Base-by-base conservation (phyloP, 2,888 invertebrate species). In the Drosophila quinaria region DNA sequence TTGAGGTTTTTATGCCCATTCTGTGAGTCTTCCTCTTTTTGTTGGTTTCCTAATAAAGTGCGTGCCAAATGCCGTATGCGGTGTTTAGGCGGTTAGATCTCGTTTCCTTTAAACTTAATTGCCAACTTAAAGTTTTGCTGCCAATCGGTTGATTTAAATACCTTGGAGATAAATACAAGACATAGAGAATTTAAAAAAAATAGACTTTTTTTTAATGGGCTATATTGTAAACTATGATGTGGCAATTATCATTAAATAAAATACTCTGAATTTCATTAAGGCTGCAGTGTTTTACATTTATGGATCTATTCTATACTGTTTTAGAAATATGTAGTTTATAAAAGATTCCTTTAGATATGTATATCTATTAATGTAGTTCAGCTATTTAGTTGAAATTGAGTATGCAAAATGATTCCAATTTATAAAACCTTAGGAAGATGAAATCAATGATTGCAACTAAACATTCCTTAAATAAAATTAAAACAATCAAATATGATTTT, bases 11-110 rank as follows among this genome's bases (percentile, higher is more conserved):
- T 71, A 41, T 54, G 29, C 47, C 44, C 60, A 52, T 58, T 33
- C 52, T 35, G 52, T 60, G 35, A 29, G 42, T 47, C 31, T 50
- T 44, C 33, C 55, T 46, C 19, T 46, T 51, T 64, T 61, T 22
- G 19, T 78, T 49, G 65, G 59, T 67, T 70, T 79, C 39, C 72
- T 80, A 76, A 85, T 85, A 76, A 83, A 87, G 80, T 87, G 88
- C 68, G 69, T 79, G 76, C 55, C 74, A 67, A 70, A 70, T 70
- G 74, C 76, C 61, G 58, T 31, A 64, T 68, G 72, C 62, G 80
- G 76, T 62, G 11, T 58, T 55, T 17, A 9, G 29, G 56, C 37
- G 70, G 73, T 67, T 74, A 42, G 25, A 63, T 41, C 59, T 62
- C 63, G 47, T 55, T 87, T 72, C 71, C 61, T 68, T 73, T 55